A percentile compares a stretch with the other conserved stretches of the same genome.
These are phyloP conservation scores for Lanistes nyassanus DNA, from an alignment of 1,140 invertebrate species.

Conservation along the genomic window DNA sequence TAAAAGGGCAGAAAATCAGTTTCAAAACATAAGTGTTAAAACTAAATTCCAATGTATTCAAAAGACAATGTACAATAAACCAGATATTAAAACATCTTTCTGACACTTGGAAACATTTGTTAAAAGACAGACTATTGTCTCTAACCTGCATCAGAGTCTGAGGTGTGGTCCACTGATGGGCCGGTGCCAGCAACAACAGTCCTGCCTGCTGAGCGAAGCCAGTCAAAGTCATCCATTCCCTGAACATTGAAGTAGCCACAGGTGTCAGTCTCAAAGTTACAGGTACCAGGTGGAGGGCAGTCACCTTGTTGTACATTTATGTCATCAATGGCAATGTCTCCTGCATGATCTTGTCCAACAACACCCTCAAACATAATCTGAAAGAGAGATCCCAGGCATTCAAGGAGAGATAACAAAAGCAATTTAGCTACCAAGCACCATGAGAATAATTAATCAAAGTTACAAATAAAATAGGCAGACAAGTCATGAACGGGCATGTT, in stretches of 20 bases:
- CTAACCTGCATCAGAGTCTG: conserved; percentile 50
- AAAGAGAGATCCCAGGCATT: too few species aligned
- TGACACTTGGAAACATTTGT: too few species aligned
- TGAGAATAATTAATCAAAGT: too few species aligned
- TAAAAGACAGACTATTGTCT: neutral
- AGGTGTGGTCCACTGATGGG: conserved; percentile 60
- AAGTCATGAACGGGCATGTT: too few species aligned
- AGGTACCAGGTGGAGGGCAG: conserved; percentile 50
- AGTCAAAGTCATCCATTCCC: conserved; percentile 53
- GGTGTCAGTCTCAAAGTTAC: conserved; percentile 60
- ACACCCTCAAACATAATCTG: conserved; percentile 60
- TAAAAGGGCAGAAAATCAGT: too few species aligned
- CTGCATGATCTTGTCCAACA: conserved; percentile 46
- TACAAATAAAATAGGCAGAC: too few species aligned
- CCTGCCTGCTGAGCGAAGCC: conserved; percentile 54
- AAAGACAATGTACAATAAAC: too few species aligned
- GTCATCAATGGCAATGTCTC: conserved; percentile 65
- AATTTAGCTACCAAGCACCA: too few species aligned
- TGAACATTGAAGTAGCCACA: conserved; percentile 57
- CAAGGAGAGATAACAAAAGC: too few species aligned
- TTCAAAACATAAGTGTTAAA: too few species aligned
- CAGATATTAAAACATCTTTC: neutral
- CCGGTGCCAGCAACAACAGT: conserved; percentile 52
- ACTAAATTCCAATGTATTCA: too few species aligned
- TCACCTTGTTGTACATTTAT: conserved; percentile 41